Evolutionary conservation across 1,140 invertebrate genomes (phyloP), one percentile per base, ranked within the genome.

Genomic region (Elymnias hypermnestra): DNA sequence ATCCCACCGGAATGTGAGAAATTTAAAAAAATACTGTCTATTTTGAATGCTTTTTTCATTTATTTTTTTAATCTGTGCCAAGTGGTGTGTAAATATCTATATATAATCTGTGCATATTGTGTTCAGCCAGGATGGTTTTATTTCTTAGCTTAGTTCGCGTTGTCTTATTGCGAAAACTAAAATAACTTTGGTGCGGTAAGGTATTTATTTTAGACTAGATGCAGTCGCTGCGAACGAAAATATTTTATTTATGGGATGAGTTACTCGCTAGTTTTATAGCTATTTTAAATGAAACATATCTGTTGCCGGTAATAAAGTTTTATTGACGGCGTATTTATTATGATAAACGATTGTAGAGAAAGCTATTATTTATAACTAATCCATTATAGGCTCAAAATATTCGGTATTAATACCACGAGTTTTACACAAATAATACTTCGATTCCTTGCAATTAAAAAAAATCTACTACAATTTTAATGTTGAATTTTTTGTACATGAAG

Each of bases 111-210:
- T 82, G 74, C 64, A 74, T 74, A 64, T 68, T 63, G 68, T 75
- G 70, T 67, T 57, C 44, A 18, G 52, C 8, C 17, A 8, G 38
- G 38, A 55, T 53, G 57, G 29, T 47, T 50, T 47, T 49, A 48
- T 53, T 50, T 53, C 53, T 64, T 63, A 56, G 33, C 33, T 69
- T 29, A 25, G 63, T 60, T 58, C 62, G 62, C 57, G 65, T 61
- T 69, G 28, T 69, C 74, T 72, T 69, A 59, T 72, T 65, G 66
- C 67, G 62, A 71, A 72, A 61, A 56, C 63, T 45, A 67, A 74
- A 76, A 78, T 81, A 76, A 60, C 68, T 63, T 41, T 56, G 66
- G 55, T 63, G 69, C 57, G 70, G 74, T 72, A 76, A 78, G 71
- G 63, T 50, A 67, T 73, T 36, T 78, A 71, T 72, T 75, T 78